Evolutionary conservation across 2,797 vertebrate species (phyloP).

Genomic region (Rhabdophis nuchalis): DNA sequence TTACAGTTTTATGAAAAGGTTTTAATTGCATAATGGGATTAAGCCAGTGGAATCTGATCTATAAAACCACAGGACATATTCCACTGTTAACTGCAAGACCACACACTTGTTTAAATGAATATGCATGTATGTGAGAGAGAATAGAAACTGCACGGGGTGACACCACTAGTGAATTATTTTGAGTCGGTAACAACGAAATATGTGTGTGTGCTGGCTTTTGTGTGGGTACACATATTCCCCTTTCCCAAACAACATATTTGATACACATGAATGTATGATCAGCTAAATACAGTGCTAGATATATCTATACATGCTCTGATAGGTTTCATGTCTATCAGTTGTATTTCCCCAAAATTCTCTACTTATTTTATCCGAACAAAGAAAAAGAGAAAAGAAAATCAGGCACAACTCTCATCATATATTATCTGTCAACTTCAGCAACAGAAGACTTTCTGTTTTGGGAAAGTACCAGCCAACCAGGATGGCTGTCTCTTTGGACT

Average conservation of each 20-base stretch:
- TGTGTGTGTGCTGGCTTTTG: neutral
- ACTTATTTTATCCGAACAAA: neutral
- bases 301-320: neutral
- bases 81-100: neutral
- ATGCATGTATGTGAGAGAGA: neutral
- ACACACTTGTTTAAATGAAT: constrained; percentile 3
- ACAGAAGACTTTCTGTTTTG: neutral
- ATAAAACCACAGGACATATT: constrained; percentile 13
- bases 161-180: neutral
- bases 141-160: neutral
- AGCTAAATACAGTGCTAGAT: neutral
- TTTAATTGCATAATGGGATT: constrained; percentile 26
- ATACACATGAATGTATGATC: neutral
- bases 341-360: neutral
- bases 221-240: neutral
- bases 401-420: neutral
- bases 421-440: neutral
- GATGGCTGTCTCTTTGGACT: neutral
- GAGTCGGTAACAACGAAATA: neutral
- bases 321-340: neutral
- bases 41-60: constrained; percentile 15
- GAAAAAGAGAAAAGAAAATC: neutral
- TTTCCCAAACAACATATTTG: neutral
- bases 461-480: neutral
- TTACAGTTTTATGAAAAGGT: constrained; percentile 16